Base-by-base conservation (phyloP, 2,797 vertebrate species). In the Erpetoichthys calabaricus region DNA sequence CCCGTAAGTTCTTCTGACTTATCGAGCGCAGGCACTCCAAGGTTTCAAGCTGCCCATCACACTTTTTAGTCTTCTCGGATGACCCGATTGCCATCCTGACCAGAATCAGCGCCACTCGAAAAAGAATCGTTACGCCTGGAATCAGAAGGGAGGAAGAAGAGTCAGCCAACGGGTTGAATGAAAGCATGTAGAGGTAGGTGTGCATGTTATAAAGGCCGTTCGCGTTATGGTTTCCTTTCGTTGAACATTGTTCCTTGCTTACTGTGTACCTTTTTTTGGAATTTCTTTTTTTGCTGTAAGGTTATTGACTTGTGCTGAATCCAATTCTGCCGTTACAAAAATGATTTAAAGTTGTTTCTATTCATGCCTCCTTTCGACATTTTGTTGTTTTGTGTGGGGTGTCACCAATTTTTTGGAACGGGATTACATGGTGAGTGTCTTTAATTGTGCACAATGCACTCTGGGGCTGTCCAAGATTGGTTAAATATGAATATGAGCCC, bases 1-100 rank as follows among this genome's bases (percentile, higher is more conserved):
- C 88, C 57, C 82, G 79, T 50, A 85, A 76, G 60, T 88, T 73
- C 6, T 72, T 6, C 0, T 80, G 69, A 46, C 76, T 84, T 57
- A 94, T 73, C 0, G 74, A 73, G 60, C 91, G 79, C 46, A 94
- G 79, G 63, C 65, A 81, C 58, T 90, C 86, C 45, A 94, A 79
- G 0, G 90, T 94, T 75, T 94, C 91, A 84, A 92, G 82, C 68
- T 91, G 84, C 3, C 88, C 91, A 0, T 78, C 72, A 10, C 89
- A 92, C 65, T 80, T 80, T 59, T 77, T 80, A 53, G 86, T 78
- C 68, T 87, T 87, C 4, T 88, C 83, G 0, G 79, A 65, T 3
- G 83, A 78, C 47, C 91, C 91, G 64, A 94, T 72, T 1, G 84
- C 86, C 50, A 84, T 72, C 3, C 88, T 85, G 42, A 94, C 86